Conservation (phyloP, 2,888 invertebrate species). For the Galerucella pusilla region DNA sequence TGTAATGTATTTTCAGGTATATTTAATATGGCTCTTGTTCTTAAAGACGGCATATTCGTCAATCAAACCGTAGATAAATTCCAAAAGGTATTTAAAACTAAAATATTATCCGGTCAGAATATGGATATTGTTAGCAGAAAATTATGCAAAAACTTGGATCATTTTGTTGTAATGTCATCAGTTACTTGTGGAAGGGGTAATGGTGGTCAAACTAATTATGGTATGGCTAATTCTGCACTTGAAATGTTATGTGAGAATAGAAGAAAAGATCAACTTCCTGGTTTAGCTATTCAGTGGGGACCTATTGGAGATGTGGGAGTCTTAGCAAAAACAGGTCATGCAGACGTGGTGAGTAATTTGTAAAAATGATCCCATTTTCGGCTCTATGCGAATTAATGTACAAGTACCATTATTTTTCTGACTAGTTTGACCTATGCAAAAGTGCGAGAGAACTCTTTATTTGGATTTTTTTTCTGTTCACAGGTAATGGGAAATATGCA, state of each 20-base stretch:
- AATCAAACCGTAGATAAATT: conserved; percentile 81
- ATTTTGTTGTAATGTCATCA: conserved; percentile 53
- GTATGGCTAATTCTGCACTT: conserved; percentile 52
- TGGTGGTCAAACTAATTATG: conserved; percentile 53
- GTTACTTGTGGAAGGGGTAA: conserved; percentile 51
- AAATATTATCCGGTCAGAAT: conserved; percentile 70
- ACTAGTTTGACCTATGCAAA: too few relatives aligned
- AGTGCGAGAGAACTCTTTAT: too few relatives aligned
- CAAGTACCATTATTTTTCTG: too few relatives aligned
- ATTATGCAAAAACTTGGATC: conserved; percentile 60
- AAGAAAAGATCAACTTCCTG: conserved; percentile 48
- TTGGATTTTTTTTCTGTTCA: not conserved
- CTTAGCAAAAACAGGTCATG: conserved; percentile 27
- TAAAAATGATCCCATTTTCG: too few relatives aligned
- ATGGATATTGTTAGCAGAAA: conserved; percentile 69
- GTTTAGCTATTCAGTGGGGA: conserved; percentile 53
- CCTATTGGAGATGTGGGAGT: conserved; percentile 51
- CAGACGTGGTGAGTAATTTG: conserved; percentile 29
- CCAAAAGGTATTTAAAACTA: conserved; percentile 69
- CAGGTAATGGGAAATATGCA: conserved; percentile 32
- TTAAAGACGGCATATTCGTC: conserved; percentile 80
- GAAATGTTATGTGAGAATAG: conserved; percentile 52
- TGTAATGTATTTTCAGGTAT: conserved; percentile 68
- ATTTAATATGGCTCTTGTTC: conserved; percentile 88
- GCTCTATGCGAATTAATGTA: too few relatives aligned